Evolutionary conservation across 2,113 vertebrate species (phyloP), one percentile per base, ranked within the genome.

Genomic region (Paraplagusia blochii): DNA sequence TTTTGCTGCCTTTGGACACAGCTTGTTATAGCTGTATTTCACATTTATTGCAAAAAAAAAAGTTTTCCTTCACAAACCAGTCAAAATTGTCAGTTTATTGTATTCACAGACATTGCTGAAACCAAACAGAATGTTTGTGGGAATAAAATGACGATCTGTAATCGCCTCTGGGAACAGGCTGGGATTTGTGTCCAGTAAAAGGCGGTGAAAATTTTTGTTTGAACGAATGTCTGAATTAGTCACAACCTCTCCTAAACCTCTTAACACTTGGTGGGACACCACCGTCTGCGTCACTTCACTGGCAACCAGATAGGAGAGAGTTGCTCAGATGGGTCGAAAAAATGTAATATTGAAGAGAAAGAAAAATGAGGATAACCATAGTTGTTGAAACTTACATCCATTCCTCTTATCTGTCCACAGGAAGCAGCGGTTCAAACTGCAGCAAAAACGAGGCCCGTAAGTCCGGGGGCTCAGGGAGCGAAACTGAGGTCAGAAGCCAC

Each of bases 381-480:
- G 22, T 29, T 29, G 22, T 29, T 29, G 22, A 29, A 29, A 29
- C 22, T 0, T 7, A 4, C 16, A 18, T 50, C 2, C 33, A 5
- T 33, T 2, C 52, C 33, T 65, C 9, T 52, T 0, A 18, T 73
- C 38, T 39, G 8, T 59, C 44, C 16, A 38, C 61, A 88, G 85
- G 94, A 74, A 98, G 95, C 91, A 99, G 96, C 0, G 94, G 96
- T 55, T 99, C 96, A 1, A 98, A 98, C 87, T 94, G 95, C 76
- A 97, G 94, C 0, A 94, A 98, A 81, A 89, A 80, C 1, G 90
- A 90, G 58, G 87, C 90, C 7, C 76, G 93, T 1, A 98, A 94
- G 76, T 96, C 92, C 0, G 92, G 91, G 0, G 94, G 94, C 71
- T 95, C 92, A 0, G 94, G 95, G 64, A 98, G 95, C 0, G 95